phyloP scores from a whole-genome alignment of 2,888 invertebrate genomes.

The Lepas anatifera region DNA sequence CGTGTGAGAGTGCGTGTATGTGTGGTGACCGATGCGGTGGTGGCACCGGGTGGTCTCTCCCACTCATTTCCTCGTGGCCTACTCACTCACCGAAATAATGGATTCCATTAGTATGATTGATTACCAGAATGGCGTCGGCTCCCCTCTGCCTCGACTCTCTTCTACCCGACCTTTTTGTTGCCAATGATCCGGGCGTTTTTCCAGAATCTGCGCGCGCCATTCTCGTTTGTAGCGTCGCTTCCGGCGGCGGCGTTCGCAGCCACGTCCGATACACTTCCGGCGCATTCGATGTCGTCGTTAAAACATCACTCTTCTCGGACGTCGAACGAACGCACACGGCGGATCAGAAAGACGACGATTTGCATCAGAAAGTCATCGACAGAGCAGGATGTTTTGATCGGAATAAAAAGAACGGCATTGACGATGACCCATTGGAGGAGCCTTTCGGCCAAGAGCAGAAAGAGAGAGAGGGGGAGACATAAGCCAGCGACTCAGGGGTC shows the following conservation, averaged over 20 bases:
- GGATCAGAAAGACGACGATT: not conserved
- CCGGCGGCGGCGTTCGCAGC: not conserved
- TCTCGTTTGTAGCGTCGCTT: conserved; percentile 7
- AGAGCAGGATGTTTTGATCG: not conserved
- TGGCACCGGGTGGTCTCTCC: too few relatives aligned
- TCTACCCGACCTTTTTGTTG: not conserved
- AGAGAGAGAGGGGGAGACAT: too few relatives aligned
- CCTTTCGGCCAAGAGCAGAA: too few relatives aligned
- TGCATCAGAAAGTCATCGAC: conserved; percentile 5
- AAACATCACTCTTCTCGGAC: not conserved
- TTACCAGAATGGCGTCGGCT: not conserved
- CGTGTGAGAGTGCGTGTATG: too few relatives aligned
- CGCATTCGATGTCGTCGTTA: not conserved
- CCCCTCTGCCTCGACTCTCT: not conserved
- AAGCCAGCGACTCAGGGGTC: too few relatives aligned
- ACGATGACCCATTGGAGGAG: not conserved
- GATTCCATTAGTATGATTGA: conserved; percentile 4
- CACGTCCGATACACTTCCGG: not conserved
- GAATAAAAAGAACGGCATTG: not conserved
- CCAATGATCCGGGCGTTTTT: not conserved
- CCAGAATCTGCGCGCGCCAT: conserved; percentile 7
- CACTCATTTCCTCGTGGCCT: not conserved
- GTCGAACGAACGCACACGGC: not conserved
- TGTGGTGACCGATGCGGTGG: too few relatives aligned
- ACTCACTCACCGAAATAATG: not conserved